phyloP scores from a whole-genome alignment of 1,140 invertebrate genomes.

The Dendrolimus punctatus region DNA sequence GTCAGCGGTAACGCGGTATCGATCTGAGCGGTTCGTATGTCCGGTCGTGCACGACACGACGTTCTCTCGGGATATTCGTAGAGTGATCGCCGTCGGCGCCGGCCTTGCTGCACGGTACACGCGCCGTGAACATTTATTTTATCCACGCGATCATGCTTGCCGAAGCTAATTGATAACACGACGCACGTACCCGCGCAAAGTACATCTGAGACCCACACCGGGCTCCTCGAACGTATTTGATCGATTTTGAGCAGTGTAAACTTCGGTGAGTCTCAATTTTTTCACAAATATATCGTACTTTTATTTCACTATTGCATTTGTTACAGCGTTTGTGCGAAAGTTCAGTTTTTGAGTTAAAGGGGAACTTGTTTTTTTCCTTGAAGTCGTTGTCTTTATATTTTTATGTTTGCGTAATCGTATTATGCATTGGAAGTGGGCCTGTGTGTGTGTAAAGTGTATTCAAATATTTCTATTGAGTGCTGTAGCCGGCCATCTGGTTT shows the following conservation, averaged over 20 bases:
- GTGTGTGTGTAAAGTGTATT: conserved; percentile 26
- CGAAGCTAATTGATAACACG: conserved; percentile 52
- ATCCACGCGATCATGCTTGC: conserved; percentile 54
- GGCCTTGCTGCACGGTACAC: conserved; percentile 60
- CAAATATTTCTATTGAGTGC: conserved; percentile 54
- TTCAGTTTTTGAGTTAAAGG: conserved; percentile 3
- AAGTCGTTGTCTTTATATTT: not conserved
- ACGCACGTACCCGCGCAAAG: conserved; percentile 31
- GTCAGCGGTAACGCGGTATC: conserved; percentile 52
- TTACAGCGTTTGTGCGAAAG: conserved; percentile 17
- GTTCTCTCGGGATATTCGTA: conserved; percentile 61
- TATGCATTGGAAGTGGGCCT: conserved; percentile 5
- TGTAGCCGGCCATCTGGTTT: conserved; percentile 65
- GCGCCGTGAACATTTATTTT: conserved; percentile 45
- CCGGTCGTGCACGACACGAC: conserved; percentile 55
- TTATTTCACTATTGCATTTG: conserved; percentile 16
- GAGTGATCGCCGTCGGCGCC: conserved; percentile 62
- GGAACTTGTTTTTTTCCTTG: not conserved
- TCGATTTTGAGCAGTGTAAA: conserved; percentile 28
- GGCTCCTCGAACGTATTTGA: conserved; percentile 20
- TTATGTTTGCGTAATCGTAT: conserved; percentile 6
- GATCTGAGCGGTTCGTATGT: conserved; percentile 57
- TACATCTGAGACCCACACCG: conserved; percentile 23
- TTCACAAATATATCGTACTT: conserved; percentile 9
- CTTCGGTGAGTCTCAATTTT: conserved; percentile 36